Conservation (phyloP, 2,888 invertebrate genomes). For the Tupiocoris notatus region DNA sequence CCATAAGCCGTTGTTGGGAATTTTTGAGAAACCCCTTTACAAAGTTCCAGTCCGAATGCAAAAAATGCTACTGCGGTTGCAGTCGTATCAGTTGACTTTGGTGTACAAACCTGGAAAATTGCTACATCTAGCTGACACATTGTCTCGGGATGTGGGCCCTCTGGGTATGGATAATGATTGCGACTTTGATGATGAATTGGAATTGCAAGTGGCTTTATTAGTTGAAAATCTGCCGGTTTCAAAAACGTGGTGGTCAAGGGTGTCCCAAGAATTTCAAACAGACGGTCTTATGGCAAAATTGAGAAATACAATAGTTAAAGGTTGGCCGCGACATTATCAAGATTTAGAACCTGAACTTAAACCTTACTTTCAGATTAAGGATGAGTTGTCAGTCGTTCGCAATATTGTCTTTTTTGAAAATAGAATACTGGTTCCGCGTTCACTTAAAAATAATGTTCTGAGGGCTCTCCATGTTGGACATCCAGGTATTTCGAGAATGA, state of each 20-base stretch:
- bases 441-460: conserved; percentile 17
- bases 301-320: not conserved
- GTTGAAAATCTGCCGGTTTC: conserved; percentile 48
- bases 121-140: conserved; percentile 1
- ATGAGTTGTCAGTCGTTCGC: conserved; percentile 28
- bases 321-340: not conserved
- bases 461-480: conserved; percentile 33
- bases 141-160: conserved; percentile 45
- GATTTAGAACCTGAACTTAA: conserved; percentile 40
- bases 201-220: conserved; percentile 46
- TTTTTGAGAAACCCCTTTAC: not conserved
- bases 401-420: conserved; percentile 4
- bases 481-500: conserved; percentile 46
- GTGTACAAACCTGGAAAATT: not conserved
- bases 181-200: conserved; percentile 43
- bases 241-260: conserved; percentile 42
- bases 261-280: not conserved
- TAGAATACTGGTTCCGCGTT: conserved; percentile 35
- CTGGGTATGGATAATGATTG: conserved; percentile 46
- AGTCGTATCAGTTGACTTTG: not conserved
- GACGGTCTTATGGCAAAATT: not conserved
- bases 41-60: not conserved
- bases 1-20: not conserved
- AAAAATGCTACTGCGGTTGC: not conserved
- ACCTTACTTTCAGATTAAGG: conserved; percentile 40